phyloP scores from a whole-genome alignment of 2,113 vertebrate genomes.

The Laticauda colubrina region DNA sequence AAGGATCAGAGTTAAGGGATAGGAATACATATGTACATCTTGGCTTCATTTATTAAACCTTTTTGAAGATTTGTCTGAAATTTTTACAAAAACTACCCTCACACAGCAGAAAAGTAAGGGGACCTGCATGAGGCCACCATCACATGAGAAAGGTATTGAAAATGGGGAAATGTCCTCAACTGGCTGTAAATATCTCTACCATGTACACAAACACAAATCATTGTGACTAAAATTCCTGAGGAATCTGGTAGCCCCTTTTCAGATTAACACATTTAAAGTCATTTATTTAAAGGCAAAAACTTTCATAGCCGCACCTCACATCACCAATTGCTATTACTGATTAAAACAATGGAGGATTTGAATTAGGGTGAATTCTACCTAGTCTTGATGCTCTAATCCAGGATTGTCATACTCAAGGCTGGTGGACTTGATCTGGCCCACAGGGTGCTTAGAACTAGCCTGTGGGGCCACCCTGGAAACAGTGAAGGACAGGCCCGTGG shows the following conservation, averaged over 20 bases:
- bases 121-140: not conserved
- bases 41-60: not conserved
- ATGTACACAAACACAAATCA: not conserved
- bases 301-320: not conserved
- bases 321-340: not conserved
- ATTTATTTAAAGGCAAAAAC: not conserved
- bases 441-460: no score
- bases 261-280: not conserved
- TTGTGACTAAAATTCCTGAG: not conserved
- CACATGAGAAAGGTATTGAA: not conserved
- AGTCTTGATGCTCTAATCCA: no score
- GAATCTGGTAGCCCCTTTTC: not conserved
- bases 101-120: not conserved
- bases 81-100: not conserved
- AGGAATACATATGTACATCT: not conserved
- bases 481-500: no score
- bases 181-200: not conserved
- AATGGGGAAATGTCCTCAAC: not conserved
- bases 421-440: no score
- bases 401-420: no score
- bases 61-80: not conserved
- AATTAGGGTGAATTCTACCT: not conserved
- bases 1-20: not conserved
- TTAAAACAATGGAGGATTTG: not conserved
- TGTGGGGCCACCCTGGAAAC: no score